Base-by-base conservation (phyloP, 2,888 invertebrate species). In the Philonicus albiceps region DNA sequence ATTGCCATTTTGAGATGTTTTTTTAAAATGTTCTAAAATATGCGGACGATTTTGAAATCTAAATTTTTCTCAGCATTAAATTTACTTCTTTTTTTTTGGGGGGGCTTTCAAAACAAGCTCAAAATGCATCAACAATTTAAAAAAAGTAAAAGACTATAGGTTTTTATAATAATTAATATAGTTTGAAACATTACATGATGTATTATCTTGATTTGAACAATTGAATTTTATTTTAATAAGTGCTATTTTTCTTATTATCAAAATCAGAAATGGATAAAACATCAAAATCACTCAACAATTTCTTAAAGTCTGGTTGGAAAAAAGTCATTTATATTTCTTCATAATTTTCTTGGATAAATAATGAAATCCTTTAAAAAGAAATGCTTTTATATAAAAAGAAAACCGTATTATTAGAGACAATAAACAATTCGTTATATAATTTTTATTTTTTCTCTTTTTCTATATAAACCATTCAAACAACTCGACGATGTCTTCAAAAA, bases 381-480 rank as follows among this genome's bases (percentile, higher is more conserved):
- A 22, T 64, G 1, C 55, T 55, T n/a, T 19, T 22, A 8, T n/a
- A 55, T 5, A n/a, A 19, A 55, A 27, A 53, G 16, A n/a, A 8
- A 55, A 7, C 1, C 8, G n/a, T 64, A 64, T 22, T 64, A 22
- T 64, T 64, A 64, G 27, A 22, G 13, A 11, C 6, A 34, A 73
- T 64, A 84, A 6, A 53, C n/a, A 34, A 19, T 72, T 85, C 13
- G 27, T 43, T 75, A 85, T 34, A 72, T 81, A 55, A 85, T 85
- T 85, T 75, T 43, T 85, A 34, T 85, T n/a, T 49, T 86, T 64
- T 86, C 73, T 83, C 73, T 73, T 84, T 73, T 84, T 34, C 72
- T 55, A 81, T 81, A 81, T 19, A 76, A 86, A 76, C 30, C 72
- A 85, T 13, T 30, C 64, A 85, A 85, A 75, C 30, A 49, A 75